These are phyloP conservation scores for Labrus mixtus DNA, from an alignment of 2,113 vertebrate species.

Conservation along the genomic window DNA sequence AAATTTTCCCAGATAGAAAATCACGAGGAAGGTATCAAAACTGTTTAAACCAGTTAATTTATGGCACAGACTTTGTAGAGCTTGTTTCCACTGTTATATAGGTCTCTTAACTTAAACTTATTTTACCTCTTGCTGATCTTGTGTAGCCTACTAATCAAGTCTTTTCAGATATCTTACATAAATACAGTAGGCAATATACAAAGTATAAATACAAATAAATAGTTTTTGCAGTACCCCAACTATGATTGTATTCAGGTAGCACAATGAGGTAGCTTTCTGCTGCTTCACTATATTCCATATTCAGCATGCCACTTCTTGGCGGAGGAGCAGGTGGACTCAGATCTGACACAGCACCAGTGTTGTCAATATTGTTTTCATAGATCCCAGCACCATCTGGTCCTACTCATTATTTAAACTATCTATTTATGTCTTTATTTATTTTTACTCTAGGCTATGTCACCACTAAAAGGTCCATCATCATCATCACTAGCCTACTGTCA, in stretches of 20 bases:
- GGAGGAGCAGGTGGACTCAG: conserved; percentile 8
- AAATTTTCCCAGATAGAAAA: not conserved
- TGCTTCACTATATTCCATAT: conserved; percentile 28
- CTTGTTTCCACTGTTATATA: too few relatives aligned
- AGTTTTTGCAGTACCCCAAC: not conserved
- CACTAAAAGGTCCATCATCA: not conserved
- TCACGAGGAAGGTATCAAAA: too few relatives aligned
- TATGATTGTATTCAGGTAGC: not conserved
- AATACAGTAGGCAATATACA: too few relatives aligned
- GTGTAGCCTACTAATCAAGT: too few relatives aligned
- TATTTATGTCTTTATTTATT: not conserved
- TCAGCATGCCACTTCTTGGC: conserved; percentile 20
- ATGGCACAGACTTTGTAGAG: not conserved
- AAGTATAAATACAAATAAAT: too few relatives aligned
- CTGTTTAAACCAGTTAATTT: too few relatives aligned
- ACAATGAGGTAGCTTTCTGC: not conserved
- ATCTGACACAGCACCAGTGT: not conserved
- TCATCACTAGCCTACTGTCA: not conserved
- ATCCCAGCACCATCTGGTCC: conserved; percentile 36
- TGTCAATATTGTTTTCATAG: conserved; percentile 17
- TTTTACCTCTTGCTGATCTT: too few relatives aligned
- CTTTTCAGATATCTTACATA: too few relatives aligned
- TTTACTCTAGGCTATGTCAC: not conserved
- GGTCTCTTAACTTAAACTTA: too few relatives aligned
- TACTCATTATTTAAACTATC: not conserved